Evolutionary conservation across 53 echinoderm and acorn worm species (phyloP).

Genomic region (Mesocentrotus franciscanus): DNA sequence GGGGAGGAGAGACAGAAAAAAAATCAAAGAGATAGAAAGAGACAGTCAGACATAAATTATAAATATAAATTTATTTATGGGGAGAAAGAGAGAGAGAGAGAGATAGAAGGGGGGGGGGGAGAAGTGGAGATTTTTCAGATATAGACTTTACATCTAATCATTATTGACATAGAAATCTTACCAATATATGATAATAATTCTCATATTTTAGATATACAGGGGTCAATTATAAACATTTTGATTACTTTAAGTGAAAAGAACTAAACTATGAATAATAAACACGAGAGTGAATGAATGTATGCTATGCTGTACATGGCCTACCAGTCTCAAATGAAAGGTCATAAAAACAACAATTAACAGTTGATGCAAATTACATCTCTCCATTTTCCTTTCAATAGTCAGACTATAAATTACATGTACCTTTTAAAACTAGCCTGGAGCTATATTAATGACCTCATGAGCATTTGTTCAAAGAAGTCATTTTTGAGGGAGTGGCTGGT

Average conservation of each 20-base stretch:
- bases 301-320: too few species aligned
- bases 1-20: neutral
- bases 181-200: too few species aligned
- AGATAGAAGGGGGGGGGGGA: neutral
- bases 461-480: constrained; percentile 16
- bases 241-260: too few species aligned
- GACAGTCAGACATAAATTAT: neutral
- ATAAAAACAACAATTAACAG: neutral
- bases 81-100: neutral
- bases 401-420: neutral
- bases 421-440: neutral
- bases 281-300: too few species aligned
- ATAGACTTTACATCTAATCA: too few species aligned
- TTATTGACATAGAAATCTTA: too few species aligned
- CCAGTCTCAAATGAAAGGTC: neutral
- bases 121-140: too few species aligned
- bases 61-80: neutral
- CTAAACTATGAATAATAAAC: too few species aligned
- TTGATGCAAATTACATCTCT: neutral
- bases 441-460: neutral
- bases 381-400: neutral
- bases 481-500: constrained; percentile 30
- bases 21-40: neutral
- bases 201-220: too few species aligned
- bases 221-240: too few species aligned